Conservation (phyloP, 2,797 vertebrate species). For the Poecilia wingei region DNA sequence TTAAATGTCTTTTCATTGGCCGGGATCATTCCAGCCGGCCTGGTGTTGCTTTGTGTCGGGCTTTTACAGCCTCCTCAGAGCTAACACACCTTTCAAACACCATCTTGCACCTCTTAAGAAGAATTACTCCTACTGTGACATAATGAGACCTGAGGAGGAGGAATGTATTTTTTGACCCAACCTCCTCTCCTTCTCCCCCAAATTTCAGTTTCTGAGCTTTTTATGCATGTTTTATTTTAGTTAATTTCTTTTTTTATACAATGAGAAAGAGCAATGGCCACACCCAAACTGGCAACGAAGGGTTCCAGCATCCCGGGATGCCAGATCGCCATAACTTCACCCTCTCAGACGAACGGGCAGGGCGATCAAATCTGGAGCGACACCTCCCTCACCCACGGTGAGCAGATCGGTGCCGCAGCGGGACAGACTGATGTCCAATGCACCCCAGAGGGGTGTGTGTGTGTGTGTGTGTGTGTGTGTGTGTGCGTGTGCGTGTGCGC, state of each 20-base stretch:
- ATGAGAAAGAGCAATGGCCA: neutral
- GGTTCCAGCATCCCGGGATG: slow-evolving; percentile 10
- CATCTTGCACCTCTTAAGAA: slow-evolving; percentile 4
- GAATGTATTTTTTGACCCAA: neutral
- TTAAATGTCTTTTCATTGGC: slow-evolving; percentile 44
- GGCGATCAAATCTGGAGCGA: slow-evolving; percentile 65
- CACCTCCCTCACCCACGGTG: slow-evolving; percentile 72
- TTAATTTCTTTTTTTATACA: too few relatives aligned
- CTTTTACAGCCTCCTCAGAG: slow-evolving; percentile 5
- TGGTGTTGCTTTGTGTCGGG: slow-evolving; percentile 37
- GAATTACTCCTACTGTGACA: neutral
- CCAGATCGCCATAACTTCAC: slow-evolving; percentile 45
- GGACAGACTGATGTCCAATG: slow-evolving; percentile 60
- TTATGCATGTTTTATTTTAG: too few relatives aligned
- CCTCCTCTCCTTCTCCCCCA: too few relatives aligned
- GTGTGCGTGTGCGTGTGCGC: slow-evolving; percentile 2
- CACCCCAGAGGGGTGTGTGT: slow-evolving; percentile 51
- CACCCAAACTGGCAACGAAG: slow-evolving; percentile 35
- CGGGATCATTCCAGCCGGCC: slow-evolving; percentile 26
- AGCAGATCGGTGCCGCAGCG: slow-evolving; percentile 77
- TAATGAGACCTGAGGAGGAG: slow-evolving; percentile 16
- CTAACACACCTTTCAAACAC: slow-evolving; percentile 13
- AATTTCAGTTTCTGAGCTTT: neutral
- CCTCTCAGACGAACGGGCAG: slow-evolving; percentile 67
- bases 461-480: slow-evolving; percentile 32